These are phyloP conservation scores for Periparus ater DNA, from an alignment of 2,797 vertebrate species.

Conservation along the genomic window DNA sequence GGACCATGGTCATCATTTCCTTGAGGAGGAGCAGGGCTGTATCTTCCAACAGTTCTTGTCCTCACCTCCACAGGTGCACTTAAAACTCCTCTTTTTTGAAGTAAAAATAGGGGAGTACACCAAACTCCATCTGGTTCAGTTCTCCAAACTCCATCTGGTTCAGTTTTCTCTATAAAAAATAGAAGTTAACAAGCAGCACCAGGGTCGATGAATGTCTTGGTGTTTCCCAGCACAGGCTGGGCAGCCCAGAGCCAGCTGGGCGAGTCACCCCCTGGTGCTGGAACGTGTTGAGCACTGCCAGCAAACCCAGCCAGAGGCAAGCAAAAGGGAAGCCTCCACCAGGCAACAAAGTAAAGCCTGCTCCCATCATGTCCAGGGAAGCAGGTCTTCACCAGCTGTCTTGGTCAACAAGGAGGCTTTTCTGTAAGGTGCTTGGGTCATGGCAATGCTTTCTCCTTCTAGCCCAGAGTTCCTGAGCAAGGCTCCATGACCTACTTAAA, in stretches of 20 bases:
- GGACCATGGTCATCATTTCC: fast-evolving
- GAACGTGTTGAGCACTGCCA: not conserved
- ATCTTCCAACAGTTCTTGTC: not conserved
- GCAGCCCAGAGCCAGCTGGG: not conserved
- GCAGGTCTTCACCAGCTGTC: not conserved
- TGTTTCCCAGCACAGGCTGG: not conserved
- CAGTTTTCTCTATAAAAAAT: not conserved
- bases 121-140: not conserved
- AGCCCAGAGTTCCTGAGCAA: not conserved
- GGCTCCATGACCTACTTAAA: not conserved
- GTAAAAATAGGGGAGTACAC: not conserved
- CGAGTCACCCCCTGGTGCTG: not conserved
- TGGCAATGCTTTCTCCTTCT: not conserved
- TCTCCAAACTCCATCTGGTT: not conserved
- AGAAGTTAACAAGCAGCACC: not conserved
- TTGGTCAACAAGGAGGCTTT: not conserved
- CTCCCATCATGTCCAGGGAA: fast-evolving
- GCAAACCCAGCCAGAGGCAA: not conserved
- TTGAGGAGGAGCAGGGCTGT: not conserved
- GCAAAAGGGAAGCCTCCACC: fast-evolving
- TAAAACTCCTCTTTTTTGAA: not conserved
- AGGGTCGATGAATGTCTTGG: fast-evolving
- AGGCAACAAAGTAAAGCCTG: not conserved
- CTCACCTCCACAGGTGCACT: not conserved
- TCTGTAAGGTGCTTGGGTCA: not conserved